These are phyloP conservation scores for Coelinius sp. DNA, from an alignment of 2,888 invertebrate genomes.

Conservation along the genomic window DNA sequence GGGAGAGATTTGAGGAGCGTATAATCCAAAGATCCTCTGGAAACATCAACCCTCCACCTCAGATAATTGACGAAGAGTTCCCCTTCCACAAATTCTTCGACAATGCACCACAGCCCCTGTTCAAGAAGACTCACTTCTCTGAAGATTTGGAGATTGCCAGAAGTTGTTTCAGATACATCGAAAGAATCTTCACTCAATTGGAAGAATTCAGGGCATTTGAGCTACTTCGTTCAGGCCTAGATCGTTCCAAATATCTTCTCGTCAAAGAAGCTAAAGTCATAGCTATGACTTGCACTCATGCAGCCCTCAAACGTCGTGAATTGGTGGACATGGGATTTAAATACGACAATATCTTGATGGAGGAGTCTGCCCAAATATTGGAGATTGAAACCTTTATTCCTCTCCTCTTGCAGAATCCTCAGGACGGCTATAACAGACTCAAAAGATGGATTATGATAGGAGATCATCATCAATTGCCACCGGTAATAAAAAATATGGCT, in stretches of 20 bases:
- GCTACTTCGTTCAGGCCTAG: constrained; percentile 92
- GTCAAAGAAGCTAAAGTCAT: constrained; percentile 99
- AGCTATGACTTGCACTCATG: constrained; percentile 99
- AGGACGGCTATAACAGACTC: constrained; percentile 94
- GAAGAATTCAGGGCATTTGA: constrained; percentile 99
- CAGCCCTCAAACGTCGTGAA: constrained; percentile 96
- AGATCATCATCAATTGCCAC: constrained; percentile 98
- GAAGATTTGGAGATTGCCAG: constrained; percentile 91
- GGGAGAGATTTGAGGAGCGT: constrained; percentile 87
- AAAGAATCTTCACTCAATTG: constrained; percentile 95
- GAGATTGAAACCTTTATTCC: constrained; percentile 99
- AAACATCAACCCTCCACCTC: constrained; percentile 64
- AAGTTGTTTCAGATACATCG: constrained; percentile 95
- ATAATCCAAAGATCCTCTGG: constrained; percentile 73
- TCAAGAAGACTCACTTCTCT: constrained; percentile 82
- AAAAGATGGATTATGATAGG: constrained; percentile 99
- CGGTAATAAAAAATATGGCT: constrained; percentile 99
- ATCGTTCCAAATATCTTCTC: constrained; percentile 95
- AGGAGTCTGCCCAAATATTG: constrained; percentile 98
- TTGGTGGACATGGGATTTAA: constrained; percentile 95
- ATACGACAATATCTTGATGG: constrained; percentile 99
- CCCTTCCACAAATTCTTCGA: constrained; percentile 95
- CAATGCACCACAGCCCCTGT: constrained; percentile 93
- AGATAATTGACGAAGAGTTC: constrained; percentile 83
- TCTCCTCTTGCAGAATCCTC: constrained; percentile 96